A percentile compares a stretch with the other conserved stretches of the same genome.
Evolutionary conservation across 2,888 invertebrate species (phyloP).

Genomic region (Scotopteryx bipunctaria): DNA sequence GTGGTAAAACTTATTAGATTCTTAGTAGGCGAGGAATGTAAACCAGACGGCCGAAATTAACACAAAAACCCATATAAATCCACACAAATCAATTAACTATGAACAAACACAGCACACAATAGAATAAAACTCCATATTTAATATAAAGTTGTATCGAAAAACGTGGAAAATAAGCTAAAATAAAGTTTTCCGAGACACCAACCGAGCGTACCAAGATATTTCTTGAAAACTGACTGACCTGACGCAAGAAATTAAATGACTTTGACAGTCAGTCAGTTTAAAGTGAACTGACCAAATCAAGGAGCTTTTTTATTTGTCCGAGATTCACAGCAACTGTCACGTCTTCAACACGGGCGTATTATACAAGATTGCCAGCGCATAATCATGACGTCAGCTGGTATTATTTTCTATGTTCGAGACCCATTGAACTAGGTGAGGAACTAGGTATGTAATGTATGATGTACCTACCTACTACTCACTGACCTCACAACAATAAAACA

Average conservation of each 20-base stretch:
- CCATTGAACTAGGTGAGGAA: constrained; percentile 1
- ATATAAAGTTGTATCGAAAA: neutral
- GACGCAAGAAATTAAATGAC: neutral
- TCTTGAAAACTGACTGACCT: constrained; percentile 44
- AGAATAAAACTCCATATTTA: constrained; percentile 1
- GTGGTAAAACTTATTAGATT: constrained; percentile 24
- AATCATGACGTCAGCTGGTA: constrained; percentile 63
- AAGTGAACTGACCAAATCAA: constrained; percentile 21
- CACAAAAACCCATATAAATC: neutral
- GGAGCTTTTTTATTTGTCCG: constrained; percentile 23
- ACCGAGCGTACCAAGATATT: constrained; percentile 54
- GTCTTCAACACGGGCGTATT: constrained; percentile 50
- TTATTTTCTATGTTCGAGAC: neutral
- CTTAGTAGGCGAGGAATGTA: constrained; percentile 19
- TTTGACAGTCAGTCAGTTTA: constrained; percentile 20
- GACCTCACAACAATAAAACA: neutral
- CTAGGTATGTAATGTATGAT: too few species aligned
- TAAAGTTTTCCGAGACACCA: constrained; percentile 39
- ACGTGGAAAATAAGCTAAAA: constrained; percentile 29
- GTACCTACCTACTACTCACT: too few species aligned
- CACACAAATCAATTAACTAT: neutral
- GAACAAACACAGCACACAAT: constrained; percentile 51
- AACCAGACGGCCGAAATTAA: constrained; percentile 4
- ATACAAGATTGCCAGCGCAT: constrained; percentile 61
- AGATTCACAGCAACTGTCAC: constrained; percentile 19